Evolutionary conservation across 2,113 vertebrate genomes (phyloP), one percentile per base, ranked within the genome.

Genomic region (Macaca nemestrina): DNA sequence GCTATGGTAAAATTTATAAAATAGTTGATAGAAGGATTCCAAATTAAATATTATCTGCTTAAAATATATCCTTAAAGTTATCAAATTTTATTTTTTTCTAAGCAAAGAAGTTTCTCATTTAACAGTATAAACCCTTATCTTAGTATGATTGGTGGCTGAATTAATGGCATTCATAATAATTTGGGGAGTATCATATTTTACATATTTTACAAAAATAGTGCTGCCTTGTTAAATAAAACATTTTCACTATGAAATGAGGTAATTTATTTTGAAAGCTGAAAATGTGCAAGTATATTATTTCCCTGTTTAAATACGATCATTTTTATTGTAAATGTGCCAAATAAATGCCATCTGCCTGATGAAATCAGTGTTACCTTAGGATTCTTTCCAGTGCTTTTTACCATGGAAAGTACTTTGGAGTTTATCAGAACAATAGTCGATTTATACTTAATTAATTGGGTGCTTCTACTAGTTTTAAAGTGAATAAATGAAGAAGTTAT

Each of bases 251-350:
- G 23, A 92, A 78, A 80, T 98, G 91, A 98, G 52, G 93, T 97
- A 95, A 97, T 97, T 96, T 98, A 68, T 98, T 96, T 96, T 82
- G 96, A 97, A 98, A 97, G 8, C 40, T 97, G 30, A 55, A 57
- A 97, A 97, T 98, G 43, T 94, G 57, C 89, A 95, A 93, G 43
- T 84, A 50, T 88, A 70, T 93, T 98, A 97, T 98, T 98, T 97
- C 86, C 90, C 27, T 96, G 84, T 78, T 93, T 90, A 79, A 72
- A 5, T 38, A 97, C 72, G 45, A 96, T 98, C 59, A 94, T 98
- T 98, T 98, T 98, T 98, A 94, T 97, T 98, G 84, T 92, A 75
- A 87, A 4, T 81, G 7, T 68, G 84, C 81, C 97, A 97, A 82
- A 96, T 97, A 98, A 32, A 68, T 97, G 97, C 59, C 97, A 97